Evolutionary conservation across 2,888 invertebrate species (phyloP), one percentile per base, ranked within the genome.

Genomic region (Barypeithes pellucidus): DNA sequence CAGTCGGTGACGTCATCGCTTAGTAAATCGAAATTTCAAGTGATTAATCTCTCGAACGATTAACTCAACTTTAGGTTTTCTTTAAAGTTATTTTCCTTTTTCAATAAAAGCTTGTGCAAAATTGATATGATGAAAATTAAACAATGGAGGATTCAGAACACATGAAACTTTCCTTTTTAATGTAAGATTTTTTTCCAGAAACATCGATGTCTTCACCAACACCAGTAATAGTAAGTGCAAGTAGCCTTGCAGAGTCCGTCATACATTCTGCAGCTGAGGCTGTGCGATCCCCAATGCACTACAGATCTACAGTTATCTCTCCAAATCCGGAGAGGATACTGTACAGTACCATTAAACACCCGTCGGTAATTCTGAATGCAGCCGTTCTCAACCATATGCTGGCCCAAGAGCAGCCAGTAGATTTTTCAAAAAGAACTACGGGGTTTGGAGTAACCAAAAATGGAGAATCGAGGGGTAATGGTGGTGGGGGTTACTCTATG

Each of bases 271-370:
- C 59, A 11, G 12, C 52, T 11, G 66, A 72, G 12, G 66, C 81
- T 1, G 76, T 83, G 4, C 73, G 83, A 41, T 85, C 88, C 0
- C 86, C 87, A 16, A 84, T 88, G 85, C 83, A 88, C 12, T 87
- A 87, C 74, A 81, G 87, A 73, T 88, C 88, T 0, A 88, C 89
- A 1, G 89, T 89, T 0, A 89, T 89, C 73, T 89, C 89, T 0
- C 88, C 89, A 8, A 89, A 89, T 81, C 89, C 89, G n/a, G 88
- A 89, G 80, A 86, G 86, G 41, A 77, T 86, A 16, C 77, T 86
- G 8, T 86, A 86, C 76, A 84, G 86, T 3, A 85, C 84, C 9
- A 82, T 86, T 33, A 84, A 86, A 76, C 86, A 85, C 76, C 86
- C 86, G 0, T 82, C 84, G 7, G 84, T 85, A 3, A 84, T 86